Percentiles rank a stretch among this genome's conserved stretches.
Conservation (phyloP, 2,113 vertebrate genomes). For the Motacilla tschutschensis region DNA sequence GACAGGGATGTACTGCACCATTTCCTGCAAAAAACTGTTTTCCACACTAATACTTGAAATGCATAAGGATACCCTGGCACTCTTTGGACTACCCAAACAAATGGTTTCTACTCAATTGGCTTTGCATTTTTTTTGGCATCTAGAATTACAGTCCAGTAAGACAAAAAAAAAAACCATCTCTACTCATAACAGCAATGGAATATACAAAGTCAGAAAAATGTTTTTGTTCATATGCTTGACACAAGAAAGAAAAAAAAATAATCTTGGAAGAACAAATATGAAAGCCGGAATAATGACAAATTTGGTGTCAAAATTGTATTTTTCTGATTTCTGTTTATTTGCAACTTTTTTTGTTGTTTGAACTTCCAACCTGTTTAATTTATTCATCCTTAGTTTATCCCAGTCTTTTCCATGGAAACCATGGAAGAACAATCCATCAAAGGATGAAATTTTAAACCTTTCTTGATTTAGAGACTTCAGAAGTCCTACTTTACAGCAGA, state of each 20-base stretch:
- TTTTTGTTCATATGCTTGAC: background rate
- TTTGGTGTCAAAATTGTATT: background rate
- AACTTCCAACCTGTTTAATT: background rate
- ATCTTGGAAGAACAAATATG: background rate
- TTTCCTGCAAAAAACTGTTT: background rate
- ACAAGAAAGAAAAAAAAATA: background rate
- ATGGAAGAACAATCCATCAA: background rate
- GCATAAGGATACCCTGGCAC: background rate
- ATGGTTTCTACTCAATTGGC: background rate
- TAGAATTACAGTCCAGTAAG: background rate
- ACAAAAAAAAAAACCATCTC: background rate
- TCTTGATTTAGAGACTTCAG: conserved; percentile 10
- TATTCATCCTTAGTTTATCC: background rate
- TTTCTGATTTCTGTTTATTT: background rate
- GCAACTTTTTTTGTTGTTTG: background rate
- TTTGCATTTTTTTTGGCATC: background rate
- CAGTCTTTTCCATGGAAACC: background rate
- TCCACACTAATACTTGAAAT: background rate
- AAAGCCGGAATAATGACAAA: background rate
- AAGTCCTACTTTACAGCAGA: background rate
- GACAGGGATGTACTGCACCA: background rate
- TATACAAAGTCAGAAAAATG: background rate
- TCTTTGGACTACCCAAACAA: background rate
- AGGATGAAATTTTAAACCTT: background rate
- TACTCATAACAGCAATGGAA: background rate